phyloP scores from a whole-genome alignment of 2,113 vertebrate genomes.

The Cyphomyrus plagiostoma region DNA sequence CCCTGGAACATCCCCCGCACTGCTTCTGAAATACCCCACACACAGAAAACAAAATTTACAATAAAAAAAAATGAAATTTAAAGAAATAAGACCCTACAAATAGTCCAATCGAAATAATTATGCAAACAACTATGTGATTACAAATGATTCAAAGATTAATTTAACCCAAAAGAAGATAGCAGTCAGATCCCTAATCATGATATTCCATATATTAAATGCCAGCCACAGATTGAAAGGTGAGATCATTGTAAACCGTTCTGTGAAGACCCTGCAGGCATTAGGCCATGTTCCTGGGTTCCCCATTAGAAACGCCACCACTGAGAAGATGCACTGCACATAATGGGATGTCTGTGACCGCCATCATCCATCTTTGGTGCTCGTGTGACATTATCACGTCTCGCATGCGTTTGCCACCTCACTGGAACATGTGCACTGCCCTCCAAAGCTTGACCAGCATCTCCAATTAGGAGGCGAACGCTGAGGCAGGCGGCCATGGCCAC shows the following conservation, averaged over 20 bases:
- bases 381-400: background rate
- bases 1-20: background rate
- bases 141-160: background rate
- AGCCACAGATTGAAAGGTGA: conserved; percentile 4
- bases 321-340: conserved; percentile 34
- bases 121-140: background rate
- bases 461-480: background rate
- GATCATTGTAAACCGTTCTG: background rate
- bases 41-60: background rate
- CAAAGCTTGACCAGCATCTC: background rate
- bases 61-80: background rate
- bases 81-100: background rate
- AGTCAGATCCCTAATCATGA: background rate
- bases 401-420: background rate
- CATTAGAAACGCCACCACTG: conserved; percentile 63
- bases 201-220: background rate
- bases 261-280: background rate
- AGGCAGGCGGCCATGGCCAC: background rate
- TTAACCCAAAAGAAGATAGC: background rate
- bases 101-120: background rate
- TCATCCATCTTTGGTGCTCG: background rate
- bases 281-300: conserved; percentile 63
- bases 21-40: background rate
- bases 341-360: background rate
- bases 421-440: background rate